Conservation (phyloP, 2,797 vertebrate genomes). For the Betta splendens region DNA sequence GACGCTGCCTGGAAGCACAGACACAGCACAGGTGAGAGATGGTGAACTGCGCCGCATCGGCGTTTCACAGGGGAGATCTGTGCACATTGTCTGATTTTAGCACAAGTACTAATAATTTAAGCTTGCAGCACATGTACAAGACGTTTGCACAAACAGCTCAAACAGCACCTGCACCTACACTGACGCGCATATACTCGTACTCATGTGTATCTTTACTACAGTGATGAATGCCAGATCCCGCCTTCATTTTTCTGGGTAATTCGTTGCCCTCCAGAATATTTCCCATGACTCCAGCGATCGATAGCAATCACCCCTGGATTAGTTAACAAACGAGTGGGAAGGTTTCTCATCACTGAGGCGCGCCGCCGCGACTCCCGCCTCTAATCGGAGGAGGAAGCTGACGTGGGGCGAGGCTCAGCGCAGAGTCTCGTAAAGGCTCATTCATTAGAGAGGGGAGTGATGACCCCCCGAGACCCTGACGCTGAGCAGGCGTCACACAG, state of each 20-base stretch:
- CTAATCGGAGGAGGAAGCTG: constrained; percentile 15
- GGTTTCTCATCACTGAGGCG: constrained; percentile 9
- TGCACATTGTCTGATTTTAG: no score
- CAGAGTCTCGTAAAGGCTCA: neutral
- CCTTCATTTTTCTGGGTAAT: constrained; percentile 24
- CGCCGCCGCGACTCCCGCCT: neutral
- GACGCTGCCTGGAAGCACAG: constrained; percentile 87
- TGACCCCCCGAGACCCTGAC: constrained; percentile 1
- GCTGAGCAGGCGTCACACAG: constrained; percentile 1
- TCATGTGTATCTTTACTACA: neutral
- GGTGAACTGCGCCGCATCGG: no score
- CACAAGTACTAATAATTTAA: no score
- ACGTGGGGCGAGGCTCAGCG: no score
- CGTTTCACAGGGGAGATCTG: no score
- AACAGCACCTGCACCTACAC: no score
- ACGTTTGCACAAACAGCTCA: no score
- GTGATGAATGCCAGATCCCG: constrained; percentile 2
- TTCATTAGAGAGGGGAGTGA: constrained; percentile 38
- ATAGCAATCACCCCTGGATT: constrained; percentile 34
- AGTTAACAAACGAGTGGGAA: constrained; percentile 19
- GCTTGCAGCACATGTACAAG: no score
- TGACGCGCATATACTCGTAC: no score
- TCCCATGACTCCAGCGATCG: constrained; percentile 37
- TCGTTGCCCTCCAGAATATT: constrained; percentile 27
- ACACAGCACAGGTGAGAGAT: no score